Conservation (phyloP, 2,113 vertebrate species). For the Larimichthys crocea region DNA sequence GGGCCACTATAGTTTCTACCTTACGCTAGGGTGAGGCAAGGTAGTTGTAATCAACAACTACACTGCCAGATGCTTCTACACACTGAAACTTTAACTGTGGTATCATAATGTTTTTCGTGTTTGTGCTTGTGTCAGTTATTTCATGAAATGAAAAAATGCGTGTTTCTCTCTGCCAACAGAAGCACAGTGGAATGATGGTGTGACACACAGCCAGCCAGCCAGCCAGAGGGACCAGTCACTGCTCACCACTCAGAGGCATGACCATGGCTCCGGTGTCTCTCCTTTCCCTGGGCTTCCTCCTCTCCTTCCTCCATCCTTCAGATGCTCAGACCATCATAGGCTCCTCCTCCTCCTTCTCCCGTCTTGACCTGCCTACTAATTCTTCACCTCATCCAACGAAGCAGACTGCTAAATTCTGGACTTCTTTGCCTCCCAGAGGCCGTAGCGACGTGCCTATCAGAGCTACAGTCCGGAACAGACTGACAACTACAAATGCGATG, state of each 20-base stretch:
- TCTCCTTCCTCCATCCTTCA: slow-evolving; percentile 49
- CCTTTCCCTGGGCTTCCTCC: slow-evolving; percentile 55
- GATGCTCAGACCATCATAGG: slow-evolving; percentile 66
- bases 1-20: too few species aligned
- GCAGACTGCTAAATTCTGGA: slow-evolving; percentile 49
- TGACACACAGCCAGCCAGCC: slow-evolving; percentile 50
- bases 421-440: slow-evolving; percentile 64
- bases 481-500: slow-evolving; percentile 38
- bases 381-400: slow-evolving; percentile 63
- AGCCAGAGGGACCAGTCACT: slow-evolving; percentile 47
- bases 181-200: slow-evolving; percentile 62
- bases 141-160: not conserved
- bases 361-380: slow-evolving; percentile 32
- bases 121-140: not conserved
- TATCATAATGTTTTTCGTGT: not conserved
- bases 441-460: slow-evolving; percentile 74
- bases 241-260: slow-evolving; percentile 39
- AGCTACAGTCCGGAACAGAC: slow-evolving; percentile 40
- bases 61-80: not conserved
- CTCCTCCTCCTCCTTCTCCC: slow-evolving; percentile 61
- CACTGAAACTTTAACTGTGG: not conserved
- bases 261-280: slow-evolving; percentile 70
- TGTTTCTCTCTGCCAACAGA: slow-evolving; percentile 57
- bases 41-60: too few species aligned
- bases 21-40: too few species aligned